Evolutionary conservation across 2,113 vertebrate genomes (phyloP).

Genomic region (Chaenogobius annularis): DNA sequence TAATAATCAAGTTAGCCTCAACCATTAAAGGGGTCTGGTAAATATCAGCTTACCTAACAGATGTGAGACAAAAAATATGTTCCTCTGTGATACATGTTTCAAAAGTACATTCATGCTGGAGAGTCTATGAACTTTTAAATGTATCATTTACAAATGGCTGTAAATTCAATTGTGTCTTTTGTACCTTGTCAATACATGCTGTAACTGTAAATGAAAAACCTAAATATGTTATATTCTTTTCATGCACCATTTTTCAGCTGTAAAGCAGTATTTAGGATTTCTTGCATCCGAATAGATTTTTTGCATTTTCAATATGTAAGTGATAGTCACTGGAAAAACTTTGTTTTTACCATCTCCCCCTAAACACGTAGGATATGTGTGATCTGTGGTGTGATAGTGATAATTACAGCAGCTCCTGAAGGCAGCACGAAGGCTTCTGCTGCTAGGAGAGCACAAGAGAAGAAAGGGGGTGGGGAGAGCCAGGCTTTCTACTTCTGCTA

Average conservation of each 20-base stretch:
- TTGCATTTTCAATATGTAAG: not conserved
- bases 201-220: not conserved
- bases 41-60: not conserved
- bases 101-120: not conserved
- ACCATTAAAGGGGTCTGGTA: not conserved
- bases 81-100: no score
- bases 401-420: constrained; percentile 18
- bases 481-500: constrained; percentile 57
- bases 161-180: not conserved
- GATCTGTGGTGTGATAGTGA: not conserved
- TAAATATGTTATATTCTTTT: not conserved
- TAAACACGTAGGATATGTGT: not conserved
- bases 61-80: not conserved
- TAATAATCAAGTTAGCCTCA: not conserved
- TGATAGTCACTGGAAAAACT: not conserved
- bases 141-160: not conserved
- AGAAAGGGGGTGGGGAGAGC: constrained; percentile 47
- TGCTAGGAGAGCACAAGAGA: constrained; percentile 67
- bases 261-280: not conserved
- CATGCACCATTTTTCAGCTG: not conserved
- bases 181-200: not conserved
- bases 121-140: not conserved
- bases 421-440: constrained; percentile 64
- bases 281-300: not conserved
- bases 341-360: not conserved